Conservation (phyloP, 2,888 invertebrate species). For the Acanthosepion esculentum region DNA sequence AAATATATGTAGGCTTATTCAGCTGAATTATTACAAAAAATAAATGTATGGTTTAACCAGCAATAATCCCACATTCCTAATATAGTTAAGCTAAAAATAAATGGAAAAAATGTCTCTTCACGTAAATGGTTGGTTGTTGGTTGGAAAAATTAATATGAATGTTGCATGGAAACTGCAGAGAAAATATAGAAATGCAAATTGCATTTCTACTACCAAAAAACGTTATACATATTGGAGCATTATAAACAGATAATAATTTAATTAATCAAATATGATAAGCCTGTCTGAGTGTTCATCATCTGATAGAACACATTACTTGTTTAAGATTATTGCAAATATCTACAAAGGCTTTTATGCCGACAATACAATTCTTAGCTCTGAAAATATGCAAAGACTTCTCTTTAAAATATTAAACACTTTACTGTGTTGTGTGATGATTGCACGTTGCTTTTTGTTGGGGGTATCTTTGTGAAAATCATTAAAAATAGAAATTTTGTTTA, state of each 20-base stretch:
- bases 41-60: background rate
- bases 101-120: no score
- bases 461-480: no score
- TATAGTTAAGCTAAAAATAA: background rate
- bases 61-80: no score
- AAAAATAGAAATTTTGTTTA: no score
- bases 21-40: background rate
- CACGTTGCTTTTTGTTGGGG: no score
- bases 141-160: background rate
- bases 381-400: no score
- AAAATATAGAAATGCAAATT: background rate
- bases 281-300: background rate
- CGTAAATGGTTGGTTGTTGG: no score
- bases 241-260: background rate
- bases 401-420: no score
- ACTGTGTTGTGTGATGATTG: no score
- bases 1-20: background rate
- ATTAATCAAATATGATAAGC: background rate
- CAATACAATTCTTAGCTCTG: no score
- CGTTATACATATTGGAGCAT: background rate
- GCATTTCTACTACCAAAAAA: background rate
- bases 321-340: background rate
- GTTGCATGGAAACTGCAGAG: background rate
- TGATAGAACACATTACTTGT: background rate
- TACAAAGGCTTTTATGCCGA: no score